These are phyloP conservation scores for Melanargia galathea DNA, from an alignment of 2,888 invertebrate species.

Conservation along the genomic window DNA sequence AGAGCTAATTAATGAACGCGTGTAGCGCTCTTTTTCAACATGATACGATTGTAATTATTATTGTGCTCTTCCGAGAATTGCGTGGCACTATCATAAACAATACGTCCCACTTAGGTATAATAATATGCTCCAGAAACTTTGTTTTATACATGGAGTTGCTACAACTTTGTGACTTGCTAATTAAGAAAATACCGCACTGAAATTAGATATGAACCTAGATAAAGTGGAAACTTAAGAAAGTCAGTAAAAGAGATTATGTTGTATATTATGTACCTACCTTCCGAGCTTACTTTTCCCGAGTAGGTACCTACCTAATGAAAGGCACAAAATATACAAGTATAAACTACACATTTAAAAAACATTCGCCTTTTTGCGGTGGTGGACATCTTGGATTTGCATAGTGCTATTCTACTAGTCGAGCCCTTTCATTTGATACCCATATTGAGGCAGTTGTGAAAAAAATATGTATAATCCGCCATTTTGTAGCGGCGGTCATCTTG, in stretches of 20 bases:
- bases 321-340: too few species aligned
- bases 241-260: not conserved
- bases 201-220: not conserved
- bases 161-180: not conserved
- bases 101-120: not conserved
- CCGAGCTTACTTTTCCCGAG: not conserved
- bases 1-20: constrained; percentile 25
- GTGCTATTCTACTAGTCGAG: too few species aligned
- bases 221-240: not conserved
- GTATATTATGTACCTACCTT: not conserved
- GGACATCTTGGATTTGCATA: too few species aligned
- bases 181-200: constrained; percentile 6
- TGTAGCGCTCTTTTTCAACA: constrained; percentile 7
- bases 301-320: too few species aligned
- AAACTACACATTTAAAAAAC: too few species aligned
- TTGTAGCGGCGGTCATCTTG: too few species aligned
- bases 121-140: not conserved
- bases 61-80: constrained; percentile 6
- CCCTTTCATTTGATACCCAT: too few species aligned
- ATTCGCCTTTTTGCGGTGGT: too few species aligned
- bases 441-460: too few species aligned
- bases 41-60: constrained; percentile 10
- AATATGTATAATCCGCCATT: too few species aligned
- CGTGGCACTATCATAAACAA: constrained; percentile 4
- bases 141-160: not conserved